Conservation (phyloP, 2,113 vertebrate species). For the Columbina picui region DNA sequence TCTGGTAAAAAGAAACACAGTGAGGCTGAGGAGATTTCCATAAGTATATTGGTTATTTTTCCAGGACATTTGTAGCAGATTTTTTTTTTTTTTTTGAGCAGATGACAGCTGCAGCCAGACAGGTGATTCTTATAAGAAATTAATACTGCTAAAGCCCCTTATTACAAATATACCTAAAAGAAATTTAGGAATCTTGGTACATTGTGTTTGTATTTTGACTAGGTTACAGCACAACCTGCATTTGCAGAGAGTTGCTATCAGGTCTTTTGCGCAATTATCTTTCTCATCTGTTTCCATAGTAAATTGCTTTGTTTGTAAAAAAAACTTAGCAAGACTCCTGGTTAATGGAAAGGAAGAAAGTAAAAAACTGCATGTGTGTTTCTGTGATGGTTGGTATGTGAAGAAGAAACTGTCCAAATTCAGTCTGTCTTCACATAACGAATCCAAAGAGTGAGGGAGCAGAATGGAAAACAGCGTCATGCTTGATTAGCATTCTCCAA, state of each 20-base stretch:
- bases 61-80: background rate
- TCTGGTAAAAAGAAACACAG: background rate
- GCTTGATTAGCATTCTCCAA: constrained; percentile 12
- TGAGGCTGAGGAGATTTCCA: background rate
- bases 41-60: background rate
- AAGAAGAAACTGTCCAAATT: background rate
- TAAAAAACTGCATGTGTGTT: background rate
- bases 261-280: background rate
- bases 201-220: background rate
- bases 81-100: background rate
- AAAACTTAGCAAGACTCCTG: background rate
- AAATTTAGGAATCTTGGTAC: background rate
- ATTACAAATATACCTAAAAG: background rate
- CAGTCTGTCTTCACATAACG: background rate
- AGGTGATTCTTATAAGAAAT: background rate
- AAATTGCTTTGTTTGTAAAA: background rate
- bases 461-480: background rate
- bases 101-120: background rate
- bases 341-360: background rate
- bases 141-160: background rate
- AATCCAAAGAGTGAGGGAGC: background rate
- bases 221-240: background rate
- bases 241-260: background rate
- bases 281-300: background rate
- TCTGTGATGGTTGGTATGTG: background rate